Base-by-base conservation (phyloP, 1,140 invertebrate species). In the Ostrea edulis region DNA sequence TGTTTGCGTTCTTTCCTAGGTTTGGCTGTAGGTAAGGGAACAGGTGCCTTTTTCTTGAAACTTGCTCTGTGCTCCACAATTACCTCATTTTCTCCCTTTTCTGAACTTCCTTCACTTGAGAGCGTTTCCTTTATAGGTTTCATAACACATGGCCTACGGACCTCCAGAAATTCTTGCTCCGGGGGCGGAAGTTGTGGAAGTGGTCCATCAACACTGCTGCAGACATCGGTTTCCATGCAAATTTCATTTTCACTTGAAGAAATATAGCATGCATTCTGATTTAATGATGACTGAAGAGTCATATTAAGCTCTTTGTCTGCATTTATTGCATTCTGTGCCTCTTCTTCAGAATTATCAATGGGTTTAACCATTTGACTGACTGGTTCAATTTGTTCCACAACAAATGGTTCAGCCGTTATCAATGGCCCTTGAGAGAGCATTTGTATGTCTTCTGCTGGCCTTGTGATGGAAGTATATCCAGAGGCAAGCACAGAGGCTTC, bases 241-340 rank as follows among this genome's bases (percentile, higher is more conserved):
- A 20, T 83, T 17, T 62, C 83, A 29, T 12, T 77, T 25, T 77
- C 68, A 77, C 68, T 14, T 4, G 29, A 77, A 25, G 68, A 25
- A 29, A 29, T 77, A 2, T 29, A 77, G 8, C 3, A 77, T 9
- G 68, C 68, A 35, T 77, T 77, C 54, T 85, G 83, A 22, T 62
- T 62, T n/a, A 85, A 20, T 55, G 83, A 85, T 20, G 53, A 29
- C 35, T 85, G 83, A 11, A 83, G 89, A 14, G 92, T 89, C 91
- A 92, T 89, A 52, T 90, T 91, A 4, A 92, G 71, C 85, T 92
- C 93, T 58, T 89, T 86, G 44, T 92, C 93, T 77, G 88, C 89
- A 87, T 93, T 93, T 20, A 93, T 87, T 22, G 88, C 93, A 90
- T 93, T 93, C 54, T 93, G 91, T 65, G 90, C 87, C 54, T 91